These are phyloP conservation scores for Podotricha telesiphe DNA, from an alignment of 2,888 invertebrate genomes.

Conservation along the genomic window DNA sequence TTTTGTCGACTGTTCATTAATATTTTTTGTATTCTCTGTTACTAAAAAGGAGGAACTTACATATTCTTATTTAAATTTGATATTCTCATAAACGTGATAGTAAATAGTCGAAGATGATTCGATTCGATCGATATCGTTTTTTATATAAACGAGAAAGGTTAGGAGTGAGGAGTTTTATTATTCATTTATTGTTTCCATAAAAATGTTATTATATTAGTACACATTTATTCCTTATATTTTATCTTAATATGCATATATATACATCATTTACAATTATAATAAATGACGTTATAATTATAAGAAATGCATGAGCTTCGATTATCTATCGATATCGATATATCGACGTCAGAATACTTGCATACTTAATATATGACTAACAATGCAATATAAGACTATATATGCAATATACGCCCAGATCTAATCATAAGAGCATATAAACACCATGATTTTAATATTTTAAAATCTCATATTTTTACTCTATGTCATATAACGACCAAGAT, in stretches of 20 bases:
- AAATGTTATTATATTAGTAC: slow-evolving; percentile 55
- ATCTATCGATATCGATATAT: slow-evolving; percentile 44
- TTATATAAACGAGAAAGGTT: slow-evolving; percentile 53
- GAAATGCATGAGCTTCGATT: slow-evolving; percentile 72
- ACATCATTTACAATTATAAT: slow-evolving; percentile 60
- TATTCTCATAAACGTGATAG: slow-evolving; percentile 44
- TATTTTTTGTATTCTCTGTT: slow-evolving; percentile 32
- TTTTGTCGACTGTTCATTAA: slow-evolving; percentile 57
- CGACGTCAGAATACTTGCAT: slow-evolving; percentile 28
- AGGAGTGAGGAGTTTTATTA: slow-evolving; percentile 74
- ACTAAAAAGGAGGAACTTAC: slow-evolving; percentile 43
- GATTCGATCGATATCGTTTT: slow-evolving; percentile 48
- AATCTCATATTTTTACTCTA: slow-evolving; percentile 12
- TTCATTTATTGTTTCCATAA: slow-evolving; percentile 81
- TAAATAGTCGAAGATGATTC: slow-evolving; percentile 43
- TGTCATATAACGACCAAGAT: slow-evolving; percentile 12
- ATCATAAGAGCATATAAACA: background rate
- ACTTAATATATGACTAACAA: slow-evolving; percentile 20
- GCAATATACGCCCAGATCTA: background rate
- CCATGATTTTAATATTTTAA: slow-evolving; percentile 3
- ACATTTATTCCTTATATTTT: slow-evolving; percentile 64
- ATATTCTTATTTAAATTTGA: slow-evolving; percentile 43
- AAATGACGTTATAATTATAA: slow-evolving; percentile 59
- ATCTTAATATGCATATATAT: slow-evolving; percentile 57
- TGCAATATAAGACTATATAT: slow-evolving; percentile 19